These are phyloP conservation scores for Scleropages formosus DNA, from an alignment of 2,797 vertebrate species.

Conservation along the genomic window DNA sequence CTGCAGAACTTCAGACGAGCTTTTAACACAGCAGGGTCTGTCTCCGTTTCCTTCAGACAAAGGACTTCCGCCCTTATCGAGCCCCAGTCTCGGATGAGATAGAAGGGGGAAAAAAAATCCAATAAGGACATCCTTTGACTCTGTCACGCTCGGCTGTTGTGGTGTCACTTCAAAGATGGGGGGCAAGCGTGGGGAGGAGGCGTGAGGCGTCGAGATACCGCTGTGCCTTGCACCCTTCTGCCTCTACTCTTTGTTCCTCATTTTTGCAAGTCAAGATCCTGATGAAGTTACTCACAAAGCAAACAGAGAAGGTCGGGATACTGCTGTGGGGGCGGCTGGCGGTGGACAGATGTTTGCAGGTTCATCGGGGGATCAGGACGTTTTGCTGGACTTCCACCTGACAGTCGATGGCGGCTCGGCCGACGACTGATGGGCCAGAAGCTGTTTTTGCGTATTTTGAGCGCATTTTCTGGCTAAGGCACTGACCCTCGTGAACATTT, in stretches of 20 bases:
- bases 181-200: neutral
- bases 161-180: slow-evolving; percentile 14
- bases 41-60: slow-evolving; percentile 66
- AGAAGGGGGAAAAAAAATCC: slow-evolving; percentile 64
- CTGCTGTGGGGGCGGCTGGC: neutral
- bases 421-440: neutral
- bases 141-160: slow-evolving; percentile 33
- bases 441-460: neutral
- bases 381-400: neutral
- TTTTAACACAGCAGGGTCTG: slow-evolving; percentile 71
- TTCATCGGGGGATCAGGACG: neutral
- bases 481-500: neutral
- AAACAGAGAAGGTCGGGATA: neutral
- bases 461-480: neutral
- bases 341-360: neutral
- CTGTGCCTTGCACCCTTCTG: neutral
- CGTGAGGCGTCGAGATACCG: neutral
- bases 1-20: slow-evolving; percentile 68
- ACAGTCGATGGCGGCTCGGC: neutral
- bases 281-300: neutral
- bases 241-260: neutral
- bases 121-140: slow-evolving; percentile 68
- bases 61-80: slow-evolving; percentile 75
- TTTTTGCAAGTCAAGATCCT: neutral
- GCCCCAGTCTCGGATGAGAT: slow-evolving; percentile 63